Evolutionary conservation across 2,113 vertebrate species (phyloP).

Genomic region (Parotia lawesii): DNA sequence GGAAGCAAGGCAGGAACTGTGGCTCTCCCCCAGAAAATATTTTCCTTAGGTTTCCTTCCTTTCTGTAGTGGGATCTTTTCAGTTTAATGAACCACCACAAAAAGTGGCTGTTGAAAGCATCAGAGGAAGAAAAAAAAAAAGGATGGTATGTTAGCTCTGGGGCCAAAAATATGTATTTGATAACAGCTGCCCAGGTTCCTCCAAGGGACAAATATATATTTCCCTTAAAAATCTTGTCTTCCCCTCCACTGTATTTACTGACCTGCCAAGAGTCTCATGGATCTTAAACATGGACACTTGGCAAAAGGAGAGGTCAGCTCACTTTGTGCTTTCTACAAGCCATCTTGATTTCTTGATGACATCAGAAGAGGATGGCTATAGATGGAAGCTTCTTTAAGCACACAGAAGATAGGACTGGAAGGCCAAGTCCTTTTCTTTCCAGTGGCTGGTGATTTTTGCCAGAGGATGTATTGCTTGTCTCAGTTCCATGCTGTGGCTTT

Average conservation of each 20-base stretch:
- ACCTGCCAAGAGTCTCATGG: neutral
- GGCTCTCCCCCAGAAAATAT: neutral
- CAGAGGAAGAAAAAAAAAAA: neutral
- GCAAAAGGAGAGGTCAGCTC: neutral
- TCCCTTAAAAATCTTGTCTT: neutral
- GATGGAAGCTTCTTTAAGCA: neutral
- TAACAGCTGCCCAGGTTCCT: neutral
- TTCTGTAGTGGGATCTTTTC: neutral
- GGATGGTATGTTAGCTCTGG: neutral
- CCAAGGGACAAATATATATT: neutral
- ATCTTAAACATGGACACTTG: neutral
- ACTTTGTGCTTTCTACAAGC: neutral
- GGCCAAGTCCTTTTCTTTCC: neutral
- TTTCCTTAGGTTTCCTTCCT: neutral
- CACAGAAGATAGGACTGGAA: neutral
- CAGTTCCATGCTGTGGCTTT: neutral
- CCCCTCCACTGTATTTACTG: neutral
- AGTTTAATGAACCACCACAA: neutral
- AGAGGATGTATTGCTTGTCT: neutral
- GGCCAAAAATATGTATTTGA: neutral
- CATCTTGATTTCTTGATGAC: neutral
- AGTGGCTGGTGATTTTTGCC: neutral
- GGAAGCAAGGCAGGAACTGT: neutral
- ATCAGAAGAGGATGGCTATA: neutral
- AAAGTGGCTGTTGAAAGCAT: neutral